Evolutionary conservation across 1,140 invertebrate species (phyloP), one percentile per base, ranked within the genome.

Genomic region (Drosophila bocqueti): DNA sequence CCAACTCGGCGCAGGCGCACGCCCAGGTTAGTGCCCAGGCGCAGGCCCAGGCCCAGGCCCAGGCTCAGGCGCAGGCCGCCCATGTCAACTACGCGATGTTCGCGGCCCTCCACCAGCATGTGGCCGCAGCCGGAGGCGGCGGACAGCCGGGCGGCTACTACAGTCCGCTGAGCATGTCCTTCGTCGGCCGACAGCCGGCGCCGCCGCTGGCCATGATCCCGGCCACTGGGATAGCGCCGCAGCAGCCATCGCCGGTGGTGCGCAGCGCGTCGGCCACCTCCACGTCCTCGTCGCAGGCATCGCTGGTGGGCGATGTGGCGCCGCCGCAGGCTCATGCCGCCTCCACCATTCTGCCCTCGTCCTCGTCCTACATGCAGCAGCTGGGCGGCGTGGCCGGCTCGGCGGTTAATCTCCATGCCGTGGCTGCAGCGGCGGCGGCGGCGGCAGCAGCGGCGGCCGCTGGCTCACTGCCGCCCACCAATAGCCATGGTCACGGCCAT

Each of bases 1-100:
- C 94, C 40, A 92, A 92, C 76, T 61, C 71, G 21, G 82, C 84
- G 85, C 78, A 93, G 90, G 71, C 93, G 80, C 62, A 93, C 86
- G 81, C 93, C 83, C 77, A 84, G 42, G 60, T 65, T 24, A n/a
- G 18, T 24, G 65, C 67, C 16, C 69, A 73, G 66, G 69, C 34
- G 2, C 50, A 57, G 21, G 79, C 67, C 0, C 75, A 79, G 36
- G 78, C 67, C 3, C 67, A 72, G 34, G 76, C 93, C 65, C 62
- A 93, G 91, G 79, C 93, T 74, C 78, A 83, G 81, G 65, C 84
- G 79, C 71, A 76, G 75, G 78, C 91, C 34, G 68, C 69, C 26
- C 73, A 76, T 24, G 75, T 49, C 24, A 82, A 82, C 46, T 86
- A 83, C 61, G 83, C 79, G 31, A 90, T 90, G 72, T 85, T 90